Evolutionary conservation across 2,888 invertebrate species (phyloP), one percentile per base, ranked within the genome.

Genomic region (Phlogophora meticulosa): DNA sequence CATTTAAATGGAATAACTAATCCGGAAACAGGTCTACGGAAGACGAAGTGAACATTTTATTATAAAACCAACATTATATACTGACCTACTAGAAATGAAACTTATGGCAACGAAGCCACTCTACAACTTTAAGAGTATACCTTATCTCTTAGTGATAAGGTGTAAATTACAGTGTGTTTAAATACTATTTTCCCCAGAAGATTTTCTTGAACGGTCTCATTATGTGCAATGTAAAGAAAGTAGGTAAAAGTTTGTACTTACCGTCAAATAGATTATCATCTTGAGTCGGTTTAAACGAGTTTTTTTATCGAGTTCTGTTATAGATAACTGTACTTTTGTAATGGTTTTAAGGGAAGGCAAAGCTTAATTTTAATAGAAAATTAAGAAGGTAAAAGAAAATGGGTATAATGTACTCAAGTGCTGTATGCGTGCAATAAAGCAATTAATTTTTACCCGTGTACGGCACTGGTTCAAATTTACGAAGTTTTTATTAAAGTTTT

Each of bases 181-280:
- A 62, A 66, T 76, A 65, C 76, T 75, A 82, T 84, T 85, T 81
- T 85, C 76, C 80, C 75, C 53, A 81, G 81, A 79, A 76, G 78
- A 88, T 85, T 87, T 87, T 84, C 85, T 84, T 80, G 67, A 76
- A 80, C 70, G 78, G 67, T 80, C 80, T 84, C 82, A 85, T 88
- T 84, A 85, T 77, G 70, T 71, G 77, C 62, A 51, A 64, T 74
- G 57, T 73, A 43, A 83, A 75, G 82, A 84, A 84, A 85, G 85
- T 81, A 75, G 84, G 80, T 72, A 84, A 78, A 78, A 83, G 70
- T 82, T 86, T 80, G 76, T 80, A 76, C 67, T 72, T 81, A 82
- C 76, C 69, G 71, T 81, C 79, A 75, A 80, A 74, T 75, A 74
- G 77, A 86, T 85, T 83, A 75, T 80, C 65, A 85, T 82, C 80